Evolutionary conservation across 2,888 invertebrate genomes (phyloP).

Genomic region (Agrypnus murinus): DNA sequence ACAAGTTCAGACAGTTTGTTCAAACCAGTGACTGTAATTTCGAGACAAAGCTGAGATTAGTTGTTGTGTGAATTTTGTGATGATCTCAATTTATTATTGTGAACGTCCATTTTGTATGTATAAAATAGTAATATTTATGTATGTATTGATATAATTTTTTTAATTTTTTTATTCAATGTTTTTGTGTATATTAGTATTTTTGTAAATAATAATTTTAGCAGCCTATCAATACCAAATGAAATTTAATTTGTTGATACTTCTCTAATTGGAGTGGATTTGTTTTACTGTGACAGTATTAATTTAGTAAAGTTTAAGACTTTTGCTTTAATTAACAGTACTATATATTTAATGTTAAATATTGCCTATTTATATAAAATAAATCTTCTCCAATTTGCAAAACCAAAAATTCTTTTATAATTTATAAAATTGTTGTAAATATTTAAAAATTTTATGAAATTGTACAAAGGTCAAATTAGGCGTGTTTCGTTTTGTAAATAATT

Average conservation of each 20-base stretch:
- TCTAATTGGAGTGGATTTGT: too few species aligned
- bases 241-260: too few species aligned
- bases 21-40: constrained; percentile 68
- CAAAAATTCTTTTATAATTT: background rate
- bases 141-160: background rate
- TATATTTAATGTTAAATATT: too few species aligned
- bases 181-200: background rate
- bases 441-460: background rate
- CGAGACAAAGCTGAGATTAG: constrained; percentile 63
- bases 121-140: background rate
- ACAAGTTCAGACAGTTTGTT: constrained; percentile 65
- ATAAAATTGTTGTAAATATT: background rate
- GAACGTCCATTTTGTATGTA: constrained; percentile 31
- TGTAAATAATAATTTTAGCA: background rate
- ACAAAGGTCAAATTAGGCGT: background rate
- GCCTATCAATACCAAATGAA: too few species aligned
- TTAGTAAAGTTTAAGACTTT: too few species aligned
- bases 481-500: constrained; percentile 6
- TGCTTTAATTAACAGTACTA: too few species aligned
- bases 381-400: too few species aligned
- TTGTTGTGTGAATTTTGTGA: background rate
- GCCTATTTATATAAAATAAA: too few species aligned
- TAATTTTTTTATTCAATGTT: background rate
- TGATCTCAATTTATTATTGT: constrained; percentile 30
- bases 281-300: too few species aligned